Conservation (phyloP, 1,140 invertebrate species). For the Triops cancriformis region DNA sequence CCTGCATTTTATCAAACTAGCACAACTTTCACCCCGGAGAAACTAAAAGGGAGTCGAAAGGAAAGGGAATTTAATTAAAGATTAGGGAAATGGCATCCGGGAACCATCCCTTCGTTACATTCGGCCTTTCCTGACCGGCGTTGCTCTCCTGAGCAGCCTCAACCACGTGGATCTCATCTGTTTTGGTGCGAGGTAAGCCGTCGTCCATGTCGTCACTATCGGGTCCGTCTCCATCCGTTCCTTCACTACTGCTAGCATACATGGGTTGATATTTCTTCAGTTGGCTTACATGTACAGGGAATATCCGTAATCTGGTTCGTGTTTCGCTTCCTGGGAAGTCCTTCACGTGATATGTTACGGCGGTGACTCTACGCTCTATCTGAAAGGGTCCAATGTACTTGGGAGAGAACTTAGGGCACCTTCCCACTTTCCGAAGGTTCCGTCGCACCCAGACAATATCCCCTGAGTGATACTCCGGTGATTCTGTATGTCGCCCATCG, state of each 20-base stretch:
- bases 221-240: neutral
- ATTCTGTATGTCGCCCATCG: neutral
- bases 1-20: too few species aligned
- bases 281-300: conserved; percentile 20
- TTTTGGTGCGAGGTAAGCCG: neutral
- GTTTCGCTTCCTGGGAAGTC: conserved; percentile 6
- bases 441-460: conserved; percentile 19
- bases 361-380: neutral
- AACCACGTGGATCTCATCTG: neutral
- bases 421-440: neutral
- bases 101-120: neutral
- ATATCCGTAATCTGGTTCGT: neutral
- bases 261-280: conserved; percentile 17
- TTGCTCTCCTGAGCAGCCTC: neutral
- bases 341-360: conserved; percentile 18
- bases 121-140: neutral
- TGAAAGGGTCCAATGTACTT: conserved; percentile 24
- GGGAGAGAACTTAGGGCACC: conserved; percentile 17
- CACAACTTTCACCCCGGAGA: too few species aligned
- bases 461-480: conserved; percentile 14
- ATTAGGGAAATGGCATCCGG: too few species aligned
- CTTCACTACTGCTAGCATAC: conserved; percentile 17
- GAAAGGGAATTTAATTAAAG: too few species aligned
- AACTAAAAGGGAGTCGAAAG: too few species aligned
- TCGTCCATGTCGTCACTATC: neutral